phyloP scores from a whole-genome alignment of 2,797 vertebrate species.

The Rhabdomys pumilio region DNA sequence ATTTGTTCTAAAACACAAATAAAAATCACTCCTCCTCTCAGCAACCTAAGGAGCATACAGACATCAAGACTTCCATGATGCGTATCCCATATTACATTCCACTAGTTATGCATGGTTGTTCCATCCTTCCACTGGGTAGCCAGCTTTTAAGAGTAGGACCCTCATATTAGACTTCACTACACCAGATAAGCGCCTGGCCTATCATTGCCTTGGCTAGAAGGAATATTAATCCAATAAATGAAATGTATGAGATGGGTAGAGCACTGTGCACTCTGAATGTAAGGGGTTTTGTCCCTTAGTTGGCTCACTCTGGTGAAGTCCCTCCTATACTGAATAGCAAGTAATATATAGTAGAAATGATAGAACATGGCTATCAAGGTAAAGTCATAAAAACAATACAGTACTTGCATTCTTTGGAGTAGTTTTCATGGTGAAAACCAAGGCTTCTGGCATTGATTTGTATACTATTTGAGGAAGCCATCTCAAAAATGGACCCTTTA shows the following conservation, averaged over 20 bases:
- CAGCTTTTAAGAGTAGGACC: conserved; percentile 41
- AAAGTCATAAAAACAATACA: conserved; percentile 8
- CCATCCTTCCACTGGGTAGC: conserved; percentile 16
- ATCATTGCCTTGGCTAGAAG: not conserved
- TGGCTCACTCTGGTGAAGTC: not conserved
- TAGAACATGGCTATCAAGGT: conserved; percentile 1
- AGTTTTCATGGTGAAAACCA: not conserved
- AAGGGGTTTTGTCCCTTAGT: not conserved
- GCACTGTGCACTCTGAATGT: not conserved
- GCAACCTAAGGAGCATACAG: not conserved
- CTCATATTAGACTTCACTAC: conserved; percentile 28
- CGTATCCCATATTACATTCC: not conserved
- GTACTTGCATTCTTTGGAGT: not conserved
- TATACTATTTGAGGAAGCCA: not conserved
- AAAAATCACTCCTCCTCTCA: conserved; percentile 39
- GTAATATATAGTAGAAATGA: not conserved
- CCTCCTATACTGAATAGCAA: conserved; percentile 11
- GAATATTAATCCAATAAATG: conserved; percentile 22
- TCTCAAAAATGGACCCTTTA: not conserved
- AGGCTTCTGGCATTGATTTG: not conserved
- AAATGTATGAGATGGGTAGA: conserved; percentile 18
- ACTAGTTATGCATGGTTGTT: conserved; percentile 6
- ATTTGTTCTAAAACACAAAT: conserved; percentile 35
- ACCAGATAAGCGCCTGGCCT: not conserved
- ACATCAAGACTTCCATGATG: not conserved